A percentile compares a stretch with the other conserved stretches of the same genome.
These are phyloP conservation scores for Atethmia centrago DNA, from an alignment of 2,888 invertebrate genomes.

Conservation along the genomic window DNA sequence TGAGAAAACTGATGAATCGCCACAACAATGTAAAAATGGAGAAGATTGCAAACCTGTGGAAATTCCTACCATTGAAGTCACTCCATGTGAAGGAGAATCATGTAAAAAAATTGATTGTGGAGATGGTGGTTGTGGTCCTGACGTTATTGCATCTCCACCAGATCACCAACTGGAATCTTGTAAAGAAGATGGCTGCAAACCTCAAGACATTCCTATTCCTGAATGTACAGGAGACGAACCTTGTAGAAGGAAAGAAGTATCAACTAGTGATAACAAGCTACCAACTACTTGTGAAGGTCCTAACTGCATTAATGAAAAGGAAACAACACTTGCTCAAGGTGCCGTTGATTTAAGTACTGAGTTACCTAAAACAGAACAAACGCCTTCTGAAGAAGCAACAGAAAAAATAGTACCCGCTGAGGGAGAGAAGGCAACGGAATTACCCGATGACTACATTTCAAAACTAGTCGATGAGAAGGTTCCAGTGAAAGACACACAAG, in stretches of 20 bases:
- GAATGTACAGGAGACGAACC: slow-evolving; percentile 75
- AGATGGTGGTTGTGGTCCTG: slow-evolving; percentile 45
- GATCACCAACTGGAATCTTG: slow-evolving; percentile 59
- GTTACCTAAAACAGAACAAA: slow-evolving; percentile 35
- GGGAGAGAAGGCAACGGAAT: slow-evolving; percentile 12
- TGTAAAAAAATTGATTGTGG: slow-evolving; percentile 56
- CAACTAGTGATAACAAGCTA: slow-evolving; percentile 62
- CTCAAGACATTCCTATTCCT: slow-evolving; percentile 57
- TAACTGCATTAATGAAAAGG: slow-evolving; percentile 66
- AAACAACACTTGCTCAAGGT: slow-evolving; percentile 18
- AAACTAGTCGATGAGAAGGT: slow-evolving; percentile 15
- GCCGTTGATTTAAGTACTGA: slow-evolving; percentile 27
- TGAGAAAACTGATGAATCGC: slow-evolving; percentile 41
- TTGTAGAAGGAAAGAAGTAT: slow-evolving; percentile 76
- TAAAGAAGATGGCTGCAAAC: slow-evolving; percentile 65
- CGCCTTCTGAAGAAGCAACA: slow-evolving; percentile 32
- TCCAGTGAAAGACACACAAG: slow-evolving; percentile 34
- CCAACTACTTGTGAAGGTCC: slow-evolving; percentile 71
- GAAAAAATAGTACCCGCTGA: slow-evolving; percentile 31
- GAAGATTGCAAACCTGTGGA: slow-evolving; percentile 59
- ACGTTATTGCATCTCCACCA: slow-evolving; percentile 49
- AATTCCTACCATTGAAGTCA: slow-evolving; percentile 39
- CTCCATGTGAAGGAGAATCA: slow-evolving; percentile 55
- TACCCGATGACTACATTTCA: slow-evolving; percentile 15
- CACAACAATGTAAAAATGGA: slow-evolving; percentile 56